Conservation (phyloP, 2,113 vertebrate genomes). For the Pluvianellus socialis region DNA sequence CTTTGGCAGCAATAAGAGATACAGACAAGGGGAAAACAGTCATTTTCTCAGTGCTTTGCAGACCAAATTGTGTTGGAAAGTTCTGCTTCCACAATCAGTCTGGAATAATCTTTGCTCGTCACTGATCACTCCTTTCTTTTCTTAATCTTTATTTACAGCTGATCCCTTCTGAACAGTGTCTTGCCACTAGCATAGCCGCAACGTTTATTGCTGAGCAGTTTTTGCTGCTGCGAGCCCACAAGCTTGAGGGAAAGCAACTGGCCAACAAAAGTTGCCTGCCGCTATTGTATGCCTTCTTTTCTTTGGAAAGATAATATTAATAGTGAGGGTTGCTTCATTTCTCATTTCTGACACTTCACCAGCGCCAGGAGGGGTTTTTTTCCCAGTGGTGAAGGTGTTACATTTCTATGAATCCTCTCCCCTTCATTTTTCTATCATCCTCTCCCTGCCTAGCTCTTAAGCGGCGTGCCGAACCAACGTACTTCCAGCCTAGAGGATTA, state of each 20-base stretch:
- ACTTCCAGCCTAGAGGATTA: neutral
- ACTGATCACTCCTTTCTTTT: neutral
- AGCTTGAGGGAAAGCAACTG: neutral
- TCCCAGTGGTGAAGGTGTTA: neutral
- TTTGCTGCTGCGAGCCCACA: neutral
- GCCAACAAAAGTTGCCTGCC: neutral
- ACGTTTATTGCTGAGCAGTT: neutral
- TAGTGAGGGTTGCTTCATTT: neutral
- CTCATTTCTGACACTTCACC: neutral
- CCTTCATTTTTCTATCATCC: neutral
- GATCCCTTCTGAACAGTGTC: neutral
- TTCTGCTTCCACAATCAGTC: neutral
- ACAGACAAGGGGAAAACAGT: neutral
- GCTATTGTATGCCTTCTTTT: neutral
- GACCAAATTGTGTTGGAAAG: neutral
- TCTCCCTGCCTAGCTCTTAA: neutral
- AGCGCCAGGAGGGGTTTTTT: neutral
- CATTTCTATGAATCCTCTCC: neutral
- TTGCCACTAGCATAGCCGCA: neutral
- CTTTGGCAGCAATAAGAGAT: neutral
- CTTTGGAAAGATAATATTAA: neutral
- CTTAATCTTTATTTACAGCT: neutral
- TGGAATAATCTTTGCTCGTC: neutral
- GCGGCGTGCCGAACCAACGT: neutral
- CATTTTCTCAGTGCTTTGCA: neutral